Percentiles rank a stretch among this genome's conserved stretches.
These are phyloP conservation scores for Acholoe squamosa DNA, from an alignment of 2,888 invertebrate species.

Conservation along the genomic window DNA sequence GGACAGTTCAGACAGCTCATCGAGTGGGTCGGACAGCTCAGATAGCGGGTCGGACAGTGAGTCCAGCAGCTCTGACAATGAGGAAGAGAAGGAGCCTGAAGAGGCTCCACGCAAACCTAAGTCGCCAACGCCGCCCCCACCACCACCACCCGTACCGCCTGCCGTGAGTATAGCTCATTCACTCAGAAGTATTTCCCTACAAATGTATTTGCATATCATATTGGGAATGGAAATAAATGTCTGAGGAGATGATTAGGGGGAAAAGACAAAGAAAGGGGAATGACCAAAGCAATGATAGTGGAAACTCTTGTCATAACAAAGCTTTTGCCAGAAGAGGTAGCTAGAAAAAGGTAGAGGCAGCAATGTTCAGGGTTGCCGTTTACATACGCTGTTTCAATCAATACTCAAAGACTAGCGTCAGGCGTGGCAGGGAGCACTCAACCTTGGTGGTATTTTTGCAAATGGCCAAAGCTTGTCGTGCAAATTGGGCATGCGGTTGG, in stretches of 20 bases:
- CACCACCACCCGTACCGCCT: not conserved
- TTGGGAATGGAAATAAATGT: too few relatives aligned
- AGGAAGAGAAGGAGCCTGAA: conserved; percentile 34
- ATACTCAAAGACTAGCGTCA: not conserved
- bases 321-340: too few relatives aligned
- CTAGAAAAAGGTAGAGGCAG: too few relatives aligned
- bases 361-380: not conserved
- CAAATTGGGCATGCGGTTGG: conserved; percentile 36
- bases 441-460: conserved; percentile 33
- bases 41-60: conserved; percentile 50
- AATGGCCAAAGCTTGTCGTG: conserved; percentile 47
- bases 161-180: not conserved
- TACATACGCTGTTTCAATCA: conserved; percentile 20
- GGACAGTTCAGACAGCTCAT: conserved; percentile 35
- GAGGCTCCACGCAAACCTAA: conserved; percentile 6
- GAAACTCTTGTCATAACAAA: too few relatives aligned
- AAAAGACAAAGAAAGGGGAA: too few relatives aligned
- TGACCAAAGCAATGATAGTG: too few relatives aligned
- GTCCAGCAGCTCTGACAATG: conserved; percentile 55
- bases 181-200: too few relatives aligned
- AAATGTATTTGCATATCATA: too few relatives aligned
- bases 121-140: conserved; percentile 43
- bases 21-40: conserved; percentile 35
- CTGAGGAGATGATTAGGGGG: too few relatives aligned
- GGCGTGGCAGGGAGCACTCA: not conserved